Conservation (phyloP, 2,113 vertebrate genomes). For the Poeciliopsis turrubarensis region DNA sequence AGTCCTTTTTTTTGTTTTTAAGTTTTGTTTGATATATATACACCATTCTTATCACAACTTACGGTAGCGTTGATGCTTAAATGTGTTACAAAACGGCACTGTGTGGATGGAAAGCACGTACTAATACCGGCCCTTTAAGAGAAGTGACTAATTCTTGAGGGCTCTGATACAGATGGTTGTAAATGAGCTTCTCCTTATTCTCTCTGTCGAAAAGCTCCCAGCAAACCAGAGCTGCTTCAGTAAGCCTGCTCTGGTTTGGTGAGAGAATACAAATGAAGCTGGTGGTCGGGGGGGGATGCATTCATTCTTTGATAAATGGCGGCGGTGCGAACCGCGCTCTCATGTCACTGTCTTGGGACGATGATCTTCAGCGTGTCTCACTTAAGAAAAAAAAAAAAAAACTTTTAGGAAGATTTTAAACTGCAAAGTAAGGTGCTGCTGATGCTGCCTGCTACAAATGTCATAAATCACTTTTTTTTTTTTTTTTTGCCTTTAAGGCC, state of each 20-base stretch:
- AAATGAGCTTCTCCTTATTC: constrained; percentile 34
- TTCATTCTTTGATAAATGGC: constrained; percentile 72
- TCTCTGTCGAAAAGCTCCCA: constrained; percentile 37
- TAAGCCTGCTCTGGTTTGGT: constrained; percentile 54
- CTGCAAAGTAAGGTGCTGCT: constrained; percentile 61
- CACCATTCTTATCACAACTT: too few species aligned
- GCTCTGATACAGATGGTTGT: constrained; percentile 26
- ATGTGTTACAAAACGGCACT: too few species aligned
- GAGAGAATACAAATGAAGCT: constrained; percentile 67
- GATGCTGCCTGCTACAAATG: constrained; percentile 54
- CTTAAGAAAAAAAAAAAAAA: constrained; percentile 35
- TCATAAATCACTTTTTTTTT: constrained; percentile 63
- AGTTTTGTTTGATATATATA: too few species aligned
- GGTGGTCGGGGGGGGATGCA: constrained; percentile 27
- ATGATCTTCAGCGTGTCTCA: constrained; percentile 58
- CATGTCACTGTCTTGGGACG: constrained; percentile 66
- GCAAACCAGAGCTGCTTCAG: constrained; percentile 29
- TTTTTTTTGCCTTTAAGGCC: constrained; percentile 25
- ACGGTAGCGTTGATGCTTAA: too few species aligned
- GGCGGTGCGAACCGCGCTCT: constrained; percentile 62
- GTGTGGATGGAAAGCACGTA: too few species aligned
- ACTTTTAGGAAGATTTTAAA: constrained; percentile 46
- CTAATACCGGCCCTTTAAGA: too few species aligned
- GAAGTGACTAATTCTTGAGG: constrained; percentile 15
- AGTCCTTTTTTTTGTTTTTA: too few species aligned